phyloP scores from a whole-genome alignment of 2,888 invertebrate genomes.

The Acronicta alni region DNA sequence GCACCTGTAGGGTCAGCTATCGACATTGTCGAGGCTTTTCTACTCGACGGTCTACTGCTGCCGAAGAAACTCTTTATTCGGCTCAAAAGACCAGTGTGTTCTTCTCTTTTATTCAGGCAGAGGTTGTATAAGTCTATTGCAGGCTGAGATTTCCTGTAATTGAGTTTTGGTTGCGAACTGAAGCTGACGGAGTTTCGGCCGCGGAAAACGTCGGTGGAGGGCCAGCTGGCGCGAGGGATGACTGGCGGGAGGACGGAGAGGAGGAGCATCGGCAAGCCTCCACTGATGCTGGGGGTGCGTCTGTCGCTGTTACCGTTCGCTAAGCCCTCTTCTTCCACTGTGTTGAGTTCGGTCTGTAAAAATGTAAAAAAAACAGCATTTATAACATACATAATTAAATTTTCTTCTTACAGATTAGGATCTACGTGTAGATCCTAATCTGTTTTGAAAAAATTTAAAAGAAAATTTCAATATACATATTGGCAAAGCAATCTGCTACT shows the following conservation, averaged over 20 bases:
- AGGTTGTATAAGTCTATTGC: constrained; percentile 90
- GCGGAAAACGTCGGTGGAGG: constrained; percentile 91
- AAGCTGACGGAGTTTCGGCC: constrained; percentile 91
- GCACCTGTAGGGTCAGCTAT: constrained; percentile 89
- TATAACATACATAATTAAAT: no score
- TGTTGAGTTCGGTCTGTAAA: constrained; percentile 81
- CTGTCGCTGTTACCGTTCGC: constrained; percentile 59
- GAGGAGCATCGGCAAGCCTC: constrained; percentile 92
- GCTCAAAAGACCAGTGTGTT: constrained; percentile 88
- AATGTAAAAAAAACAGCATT: no score
- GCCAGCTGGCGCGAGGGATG: constrained; percentile 94
- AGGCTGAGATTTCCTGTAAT: constrained; percentile 88
- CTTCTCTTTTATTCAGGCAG: constrained; percentile 88
- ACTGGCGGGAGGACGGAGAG: constrained; percentile 93
- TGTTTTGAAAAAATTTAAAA: no score
- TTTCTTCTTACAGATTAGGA: no score
- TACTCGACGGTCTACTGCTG: constrained; percentile 90
- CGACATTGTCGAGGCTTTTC: constrained; percentile 91
- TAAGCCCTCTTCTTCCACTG: constrained; percentile 81
- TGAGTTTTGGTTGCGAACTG: constrained; percentile 91
- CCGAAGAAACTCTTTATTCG: constrained; percentile 90
- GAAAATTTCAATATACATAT: no score
- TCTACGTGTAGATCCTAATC: no score
- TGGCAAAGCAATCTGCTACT: no score
- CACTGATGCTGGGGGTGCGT: constrained; percentile 91